Evolutionary conservation across 1,140 invertebrate species (phyloP), one percentile per base, ranked within the genome.

Genomic region (Tribolium madens): DNA sequence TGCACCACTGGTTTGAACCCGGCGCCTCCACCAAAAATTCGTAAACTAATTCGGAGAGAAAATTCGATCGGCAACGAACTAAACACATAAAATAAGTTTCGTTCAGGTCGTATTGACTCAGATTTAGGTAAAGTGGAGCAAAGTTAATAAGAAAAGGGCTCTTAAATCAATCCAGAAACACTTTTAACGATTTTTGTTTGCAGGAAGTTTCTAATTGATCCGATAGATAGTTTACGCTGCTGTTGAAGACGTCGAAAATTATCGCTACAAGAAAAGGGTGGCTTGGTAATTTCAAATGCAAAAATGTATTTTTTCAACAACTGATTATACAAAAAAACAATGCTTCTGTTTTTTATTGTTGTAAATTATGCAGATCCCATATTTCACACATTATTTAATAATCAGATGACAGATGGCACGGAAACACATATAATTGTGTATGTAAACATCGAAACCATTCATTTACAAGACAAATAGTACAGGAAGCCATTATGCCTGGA

Each of bases 21-120:
- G 57, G 57, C 57, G 57, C 57, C 57, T 64, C 57, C 57, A 14
- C 57, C 57, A 64, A 64, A 33, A 12, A 14, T 64, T 36, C 31
- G 6, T 1, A 10, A 60, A 60, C 17, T 26, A 26, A 31, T 26
- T 9, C 17, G 6, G 17, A 15, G 13, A 52, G 50, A 15, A 52
- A 52, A 12, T 15, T 52, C 50, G 50, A 14, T 52, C 50, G 14
- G 50, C 2, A 12, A 15, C 7, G 50, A 60, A n/a, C 53, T n/a
- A 10, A 60, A 60, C 18, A 26, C 21, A 26, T 26, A 13, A 60
- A 60, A 60, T 17, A 60, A 26, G 9, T 60, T 26, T 21, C 5
- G 9, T 21, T 21, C 3, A 4, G 13, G 10, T 12, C 26, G 18
- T 10, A 60, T 21, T 13, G 15, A 26, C 17, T 10, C 17, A 21